A percentile compares a stretch with the other conserved stretches of the same genome.
These are phyloP conservation scores for Chloroceryle aenea DNA, from an alignment of 2,113 vertebrate genomes.

Conservation along the genomic window DNA sequence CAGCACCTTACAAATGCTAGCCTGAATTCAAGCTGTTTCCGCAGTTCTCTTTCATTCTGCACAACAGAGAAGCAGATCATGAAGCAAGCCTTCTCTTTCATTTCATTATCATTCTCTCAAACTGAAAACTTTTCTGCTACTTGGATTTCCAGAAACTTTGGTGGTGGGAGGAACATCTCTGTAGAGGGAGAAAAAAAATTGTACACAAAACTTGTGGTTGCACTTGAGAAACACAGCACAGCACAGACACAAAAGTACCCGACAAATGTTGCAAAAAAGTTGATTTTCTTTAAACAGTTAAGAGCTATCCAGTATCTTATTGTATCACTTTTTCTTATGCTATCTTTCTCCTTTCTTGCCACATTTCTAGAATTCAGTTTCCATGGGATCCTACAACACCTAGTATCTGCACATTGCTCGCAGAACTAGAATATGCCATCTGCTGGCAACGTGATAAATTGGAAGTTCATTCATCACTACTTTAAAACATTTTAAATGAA, in stretches of 20 bases:
- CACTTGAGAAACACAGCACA: neutral
- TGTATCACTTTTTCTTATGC: neutral
- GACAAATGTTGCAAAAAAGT: neutral
- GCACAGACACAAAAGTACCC: neutral
- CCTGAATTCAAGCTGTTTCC: neutral
- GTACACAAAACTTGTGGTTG: neutral
- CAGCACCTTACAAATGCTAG: neutral
- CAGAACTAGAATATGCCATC: conserved; percentile 11
- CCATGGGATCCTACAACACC: neutral
- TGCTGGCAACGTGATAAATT: neutral
- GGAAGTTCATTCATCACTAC: neutral
- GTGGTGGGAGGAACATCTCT: fast-evolving
- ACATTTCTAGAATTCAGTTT: neutral
- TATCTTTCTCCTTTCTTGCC: neutral
- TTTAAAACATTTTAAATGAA: neutral
- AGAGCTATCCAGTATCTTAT: neutral
- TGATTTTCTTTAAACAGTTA: neutral
- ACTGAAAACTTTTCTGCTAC: neutral
- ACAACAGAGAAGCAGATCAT: neutral
- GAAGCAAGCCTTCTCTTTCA: neutral
- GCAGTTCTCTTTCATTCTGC: neutral
- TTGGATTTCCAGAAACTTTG: neutral
- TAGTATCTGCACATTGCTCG: fast-evolving
- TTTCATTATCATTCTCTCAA: neutral
- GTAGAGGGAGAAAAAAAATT: neutral